phyloP scores from a whole-genome alignment of 1,140 invertebrate genomes.

The Littorina saxatilis region DNA sequence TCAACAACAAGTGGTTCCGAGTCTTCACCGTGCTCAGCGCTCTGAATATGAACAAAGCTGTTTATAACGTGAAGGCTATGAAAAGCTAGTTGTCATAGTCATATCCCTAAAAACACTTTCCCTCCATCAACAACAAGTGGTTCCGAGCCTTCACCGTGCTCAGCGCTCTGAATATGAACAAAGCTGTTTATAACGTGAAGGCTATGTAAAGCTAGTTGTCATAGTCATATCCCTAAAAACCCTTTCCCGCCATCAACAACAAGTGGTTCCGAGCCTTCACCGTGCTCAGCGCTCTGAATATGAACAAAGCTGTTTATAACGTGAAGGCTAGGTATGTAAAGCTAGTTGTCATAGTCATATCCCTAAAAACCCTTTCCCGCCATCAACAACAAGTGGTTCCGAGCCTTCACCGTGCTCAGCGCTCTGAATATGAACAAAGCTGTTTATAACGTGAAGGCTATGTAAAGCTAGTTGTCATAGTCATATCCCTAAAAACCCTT shows the following conservation, averaged over 20 bases:
- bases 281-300: slow-evolving; percentile 3
- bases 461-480: not conserved
- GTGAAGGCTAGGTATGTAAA: not conserved
- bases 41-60: slow-evolving; percentile 38
- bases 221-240: too few relatives aligned
- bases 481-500: too few relatives aligned
- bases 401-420: not conserved
- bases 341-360: not conserved
- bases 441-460: slow-evolving; percentile 27
- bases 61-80: slow-evolving; percentile 23
- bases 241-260: not conserved
- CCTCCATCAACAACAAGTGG: not conserved
- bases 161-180: slow-evolving; percentile 37
- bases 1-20: not conserved
- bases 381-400: not conserved
- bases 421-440: slow-evolving; percentile 40
- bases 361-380: too few relatives aligned
- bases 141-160: not conserved
- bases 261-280: not conserved
- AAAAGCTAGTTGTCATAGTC: not conserved
- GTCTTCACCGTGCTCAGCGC: not conserved
- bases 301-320: slow-evolving; percentile 38
- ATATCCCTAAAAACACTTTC: too few relatives aligned
- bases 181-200: slow-evolving; percentile 32
- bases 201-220: not conserved